These are phyloP conservation scores for Drosophila obscura DNA, from an alignment of 1,140 invertebrate genomes.

Conservation along the genomic window DNA sequence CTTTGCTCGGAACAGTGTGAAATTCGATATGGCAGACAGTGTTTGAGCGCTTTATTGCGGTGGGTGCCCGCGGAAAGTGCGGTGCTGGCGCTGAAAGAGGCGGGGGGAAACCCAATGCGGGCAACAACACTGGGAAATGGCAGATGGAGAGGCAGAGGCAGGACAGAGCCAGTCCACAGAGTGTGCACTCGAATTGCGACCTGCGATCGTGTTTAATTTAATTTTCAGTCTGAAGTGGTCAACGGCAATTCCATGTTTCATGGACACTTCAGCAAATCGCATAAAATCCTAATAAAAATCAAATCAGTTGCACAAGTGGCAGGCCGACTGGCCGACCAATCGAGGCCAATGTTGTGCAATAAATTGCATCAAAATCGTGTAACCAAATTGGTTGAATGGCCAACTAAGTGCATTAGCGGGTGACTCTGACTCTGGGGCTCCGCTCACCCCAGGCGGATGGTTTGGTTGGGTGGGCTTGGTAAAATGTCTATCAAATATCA, in stretches of 20 bases:
- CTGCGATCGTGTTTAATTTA: constrained; percentile 51
- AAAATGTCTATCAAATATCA: constrained; percentile 66
- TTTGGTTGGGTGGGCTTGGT: constrained; percentile 15
- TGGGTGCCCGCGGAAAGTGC: background rate
- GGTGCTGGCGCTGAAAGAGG: constrained; percentile 10
- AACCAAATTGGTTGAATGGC: constrained; percentile 77
- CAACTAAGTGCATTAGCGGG: constrained; percentile 71
- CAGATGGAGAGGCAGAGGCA: background rate
- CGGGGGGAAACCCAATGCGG: constrained; percentile 15
- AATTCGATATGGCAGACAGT: constrained; percentile 61
- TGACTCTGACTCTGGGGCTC: background rate
- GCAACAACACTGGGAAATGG: constrained; percentile 45
- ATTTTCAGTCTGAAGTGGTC: constrained; percentile 20
- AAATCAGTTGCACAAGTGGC: constrained; percentile 68
- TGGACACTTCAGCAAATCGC: constrained; percentile 48
- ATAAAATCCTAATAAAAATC: constrained; percentile 76
- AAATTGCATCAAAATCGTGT: constrained; percentile 73
- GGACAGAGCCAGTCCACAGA: too few species aligned
- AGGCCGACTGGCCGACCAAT: constrained; percentile 43
- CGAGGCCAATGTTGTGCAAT: constrained; percentile 38
- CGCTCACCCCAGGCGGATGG: constrained; percentile 9
- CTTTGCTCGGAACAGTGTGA: constrained; percentile 49
- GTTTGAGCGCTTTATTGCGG: constrained; percentile 42
- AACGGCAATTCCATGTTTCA: constrained; percentile 1
- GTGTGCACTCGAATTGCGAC: constrained; percentile 6